A percentile compares a stretch with the other conserved stretches of the same genome.
phyloP scores from a whole-genome alignment of 2,797 vertebrate species.

The Melanotaenia trifasciata region DNA sequence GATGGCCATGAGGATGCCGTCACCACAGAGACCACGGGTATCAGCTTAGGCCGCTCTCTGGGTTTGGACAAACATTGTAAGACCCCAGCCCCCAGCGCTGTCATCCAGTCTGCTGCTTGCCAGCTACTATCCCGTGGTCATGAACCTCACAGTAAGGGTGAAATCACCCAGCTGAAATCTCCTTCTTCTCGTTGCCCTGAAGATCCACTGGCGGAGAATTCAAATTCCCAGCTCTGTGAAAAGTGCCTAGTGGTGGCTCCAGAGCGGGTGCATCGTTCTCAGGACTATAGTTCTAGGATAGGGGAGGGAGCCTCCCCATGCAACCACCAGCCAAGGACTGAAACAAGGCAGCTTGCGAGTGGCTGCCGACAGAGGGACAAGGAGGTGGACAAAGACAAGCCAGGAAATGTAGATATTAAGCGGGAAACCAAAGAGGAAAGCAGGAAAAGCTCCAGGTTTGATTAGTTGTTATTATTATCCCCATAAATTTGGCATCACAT shows the following conservation, averaged over 20 bases:
- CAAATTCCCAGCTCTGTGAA: slow-evolving; percentile 75
- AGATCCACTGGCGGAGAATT: slow-evolving; percentile 72
- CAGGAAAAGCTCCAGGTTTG: slow-evolving; percentile 71
- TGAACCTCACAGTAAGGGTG: slow-evolving; percentile 75
- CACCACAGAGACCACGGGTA: slow-evolving; percentile 63
- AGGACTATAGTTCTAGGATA: slow-evolving; percentile 69
- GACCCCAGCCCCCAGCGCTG: slow-evolving; percentile 74
- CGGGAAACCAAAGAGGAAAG: slow-evolving; percentile 76
- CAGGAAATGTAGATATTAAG: slow-evolving; percentile 62
- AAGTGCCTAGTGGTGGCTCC: slow-evolving; percentile 87
- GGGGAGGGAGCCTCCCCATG: slow-evolving; percentile 59
- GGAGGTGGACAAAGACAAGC: slow-evolving; percentile 64
- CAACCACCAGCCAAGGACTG: slow-evolving; percentile 74
- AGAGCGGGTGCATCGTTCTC: slow-evolving; percentile 66
- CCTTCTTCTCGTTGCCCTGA: slow-evolving; percentile 59
- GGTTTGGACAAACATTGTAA: slow-evolving; percentile 81
- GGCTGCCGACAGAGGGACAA: slow-evolving; percentile 57
- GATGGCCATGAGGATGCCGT: slow-evolving; percentile 85
- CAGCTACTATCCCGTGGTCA: slow-evolving; percentile 76
- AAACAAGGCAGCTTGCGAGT: slow-evolving; percentile 67
- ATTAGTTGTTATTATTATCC: background rate
- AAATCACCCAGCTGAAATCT: slow-evolving; percentile 67
- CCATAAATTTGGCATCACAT: background rate
- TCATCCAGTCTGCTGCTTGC: slow-evolving; percentile 86
- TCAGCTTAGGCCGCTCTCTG: slow-evolving; percentile 74